Percentiles rank a stretch among this genome's conserved stretches.
Evolutionary conservation across 1,140 invertebrate species (phyloP).

Genomic region (Drosophila ironensis): DNA sequence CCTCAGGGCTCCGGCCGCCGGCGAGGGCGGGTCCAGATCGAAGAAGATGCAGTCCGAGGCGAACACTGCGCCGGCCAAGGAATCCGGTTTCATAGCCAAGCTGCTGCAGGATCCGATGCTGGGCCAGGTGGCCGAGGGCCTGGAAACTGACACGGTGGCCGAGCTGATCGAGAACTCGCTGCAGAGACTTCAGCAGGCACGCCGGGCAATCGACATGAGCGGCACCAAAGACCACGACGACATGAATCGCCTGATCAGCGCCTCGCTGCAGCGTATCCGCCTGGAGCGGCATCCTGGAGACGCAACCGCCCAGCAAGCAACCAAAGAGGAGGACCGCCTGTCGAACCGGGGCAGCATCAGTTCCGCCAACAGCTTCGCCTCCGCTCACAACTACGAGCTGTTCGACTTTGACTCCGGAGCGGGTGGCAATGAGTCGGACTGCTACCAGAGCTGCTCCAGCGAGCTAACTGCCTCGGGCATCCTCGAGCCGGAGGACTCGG

Average conservation of each 20-base stretch:
- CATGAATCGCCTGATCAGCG: conserved; percentile 84
- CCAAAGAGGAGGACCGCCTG: conserved; percentile 78
- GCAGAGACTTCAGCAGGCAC: conserved; percentile 84
- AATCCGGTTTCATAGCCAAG: conserved; percentile 83
- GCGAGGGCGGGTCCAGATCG: conserved; percentile 4
- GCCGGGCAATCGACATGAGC: conserved; percentile 82
- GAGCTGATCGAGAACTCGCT: conserved; percentile 86
- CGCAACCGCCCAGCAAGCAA: conserved; percentile 4
- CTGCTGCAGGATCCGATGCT: conserved; percentile 85
- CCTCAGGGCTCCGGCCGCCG: conserved; percentile 12
- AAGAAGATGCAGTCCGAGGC: conserved; percentile 40
- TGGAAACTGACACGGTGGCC: conserved; percentile 84
- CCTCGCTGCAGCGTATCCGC: conserved; percentile 83
- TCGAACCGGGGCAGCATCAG: conserved; percentile 81
- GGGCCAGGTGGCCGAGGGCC: conserved; percentile 84
- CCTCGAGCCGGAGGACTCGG: conserved; percentile 28
- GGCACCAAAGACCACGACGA: conserved; percentile 84
- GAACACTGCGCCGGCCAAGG: conserved; percentile 4
- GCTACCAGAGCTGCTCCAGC: conserved; percentile 86
- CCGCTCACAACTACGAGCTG: conserved; percentile 82
- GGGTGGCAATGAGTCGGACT: conserved; percentile 84
- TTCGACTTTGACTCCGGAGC: conserved; percentile 79
- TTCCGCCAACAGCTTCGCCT: conserved; percentile 83
- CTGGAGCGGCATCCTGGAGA: conserved; percentile 78
- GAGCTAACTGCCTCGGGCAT: conserved; percentile 84